Percentiles rank a stretch among this genome's conserved stretches.
These are phyloP conservation scores for Augochlorella aurata DNA, from an alignment of 2,888 invertebrate species.

Conservation along the genomic window DNA sequence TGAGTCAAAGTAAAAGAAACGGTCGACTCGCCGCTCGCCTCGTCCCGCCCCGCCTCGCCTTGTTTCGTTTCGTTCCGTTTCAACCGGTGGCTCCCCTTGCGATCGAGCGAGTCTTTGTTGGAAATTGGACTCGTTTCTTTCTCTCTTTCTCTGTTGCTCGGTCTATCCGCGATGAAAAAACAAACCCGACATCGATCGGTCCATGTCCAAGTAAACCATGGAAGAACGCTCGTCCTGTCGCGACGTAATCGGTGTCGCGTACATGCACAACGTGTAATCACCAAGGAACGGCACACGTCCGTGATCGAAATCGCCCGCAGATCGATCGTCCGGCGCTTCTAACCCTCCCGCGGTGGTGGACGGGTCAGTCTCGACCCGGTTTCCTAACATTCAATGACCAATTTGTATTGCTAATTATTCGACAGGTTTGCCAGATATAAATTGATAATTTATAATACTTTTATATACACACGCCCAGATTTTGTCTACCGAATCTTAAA, in stretches of 20 bases:
- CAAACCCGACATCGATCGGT: neutral
- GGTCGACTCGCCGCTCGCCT: neutral
- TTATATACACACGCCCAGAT: too few species aligned
- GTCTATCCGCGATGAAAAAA: conserved; percentile 15
- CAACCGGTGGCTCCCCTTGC: conserved; percentile 6
- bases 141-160: neutral
- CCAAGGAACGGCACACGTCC: neutral
- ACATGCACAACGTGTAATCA: too few species aligned
- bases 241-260: neutral
- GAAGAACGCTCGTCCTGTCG: neutral
- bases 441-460: too few species aligned
- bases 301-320: neutral
- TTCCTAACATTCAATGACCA: neutral
- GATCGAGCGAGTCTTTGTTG: conserved; percentile 17
- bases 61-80: conserved; percentile 2
- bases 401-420: too few species aligned
- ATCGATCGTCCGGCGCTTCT: neutral
- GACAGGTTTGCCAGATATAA: too few species aligned
- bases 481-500: too few species aligned
- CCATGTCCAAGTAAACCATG: neutral
- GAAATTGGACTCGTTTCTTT: conserved; percentile 21
- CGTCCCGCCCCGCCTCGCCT: neutral
- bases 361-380: neutral
- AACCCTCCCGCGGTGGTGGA: neutral
- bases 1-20: conserved; percentile 29